phyloP scores from a whole-genome alignment of 2,113 vertebrate species.

The Falcunculus frontatus region DNA sequence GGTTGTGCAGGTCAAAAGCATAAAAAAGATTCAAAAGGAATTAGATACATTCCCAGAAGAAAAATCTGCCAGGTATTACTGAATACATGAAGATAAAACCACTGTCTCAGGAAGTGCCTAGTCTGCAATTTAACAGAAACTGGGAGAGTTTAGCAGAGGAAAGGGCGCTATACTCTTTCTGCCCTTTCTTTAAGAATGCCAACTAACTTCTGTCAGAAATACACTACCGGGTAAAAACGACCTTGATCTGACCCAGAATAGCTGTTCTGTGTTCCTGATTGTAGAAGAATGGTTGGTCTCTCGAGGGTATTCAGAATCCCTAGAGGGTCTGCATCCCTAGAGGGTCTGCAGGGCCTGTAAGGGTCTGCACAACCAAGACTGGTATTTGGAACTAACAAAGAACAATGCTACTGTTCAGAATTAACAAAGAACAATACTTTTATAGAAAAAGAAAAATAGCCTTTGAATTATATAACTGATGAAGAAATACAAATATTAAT shows the following conservation, averaged over 20 bases:
- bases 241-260: neutral
- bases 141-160: neutral
- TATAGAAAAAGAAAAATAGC: too few relatives aligned
- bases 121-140: neutral
- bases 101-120: neutral
- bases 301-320: too few relatives aligned
- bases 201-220: neutral
- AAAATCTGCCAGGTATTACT: neutral
- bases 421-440: too few relatives aligned
- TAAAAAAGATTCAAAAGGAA: neutral
- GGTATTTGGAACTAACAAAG: too few relatives aligned
- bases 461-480: too few relatives aligned
- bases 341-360: too few relatives aligned
- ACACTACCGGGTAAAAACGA: neutral
- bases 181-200: neutral
- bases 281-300: too few relatives aligned
- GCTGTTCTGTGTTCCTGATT: neutral
- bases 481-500: too few relatives aligned
- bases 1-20: neutral
- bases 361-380: too few relatives aligned
- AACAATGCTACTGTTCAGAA: too few relatives aligned
- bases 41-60: neutral
- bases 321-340: too few relatives aligned
- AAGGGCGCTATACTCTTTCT: neutral
- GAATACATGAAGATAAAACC: neutral